Base-by-base conservation (phyloP, 2,797 vertebrate species). In the Eulemur albifrons region DNA sequence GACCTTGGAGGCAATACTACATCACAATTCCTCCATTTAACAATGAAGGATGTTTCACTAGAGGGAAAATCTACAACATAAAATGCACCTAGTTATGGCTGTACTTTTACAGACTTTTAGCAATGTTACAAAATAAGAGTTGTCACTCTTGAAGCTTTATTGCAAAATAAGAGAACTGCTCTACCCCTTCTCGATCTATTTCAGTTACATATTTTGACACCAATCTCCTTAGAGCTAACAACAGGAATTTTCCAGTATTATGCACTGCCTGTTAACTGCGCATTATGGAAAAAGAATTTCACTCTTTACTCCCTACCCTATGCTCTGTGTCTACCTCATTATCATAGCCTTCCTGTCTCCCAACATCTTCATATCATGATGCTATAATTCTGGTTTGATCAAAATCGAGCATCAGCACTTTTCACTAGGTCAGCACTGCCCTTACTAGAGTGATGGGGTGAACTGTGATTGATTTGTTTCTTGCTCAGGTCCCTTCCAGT, bases 341-440 rank as follows among this genome's bases (percentile, higher is more conserved):
- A 18, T 7, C 2, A 14, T 23, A 40, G 52, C 2, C 11, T 45
- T 35, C 18, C 11, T 23, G 9, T 14, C 2, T 8, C 17, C 54
- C 7, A 3, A 38, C n/a, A n/a, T 20, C 32, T 59, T 23, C 4
- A 17, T 2, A 9, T 3, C 7, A 2, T 0, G 9, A 35, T 0
- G 4, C 18, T 50, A 5, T 0, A 30, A 18, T 50, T 35, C 23
- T 9, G 30, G 6, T 70, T 18, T 76, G 27, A 23, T 48, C 59
- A 3, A 88, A 85, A 43, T 3, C 10, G 17, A 48, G 35, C 0
- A 30, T 3, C 8, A 10, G 13, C 14, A 4, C 25, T 27, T 9
- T 30, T 3, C 54, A 27, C 5, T 0, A 21, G 20, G 76, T 11
- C 2, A 4, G 4, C 5, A 32, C 27, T 13, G 13, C 0, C 32